Percentiles rank a stretch among this genome's conserved stretches.
phyloP scores from a whole-genome alignment of 2,113 vertebrate genomes.

The Neogobius melanostomus region DNA sequence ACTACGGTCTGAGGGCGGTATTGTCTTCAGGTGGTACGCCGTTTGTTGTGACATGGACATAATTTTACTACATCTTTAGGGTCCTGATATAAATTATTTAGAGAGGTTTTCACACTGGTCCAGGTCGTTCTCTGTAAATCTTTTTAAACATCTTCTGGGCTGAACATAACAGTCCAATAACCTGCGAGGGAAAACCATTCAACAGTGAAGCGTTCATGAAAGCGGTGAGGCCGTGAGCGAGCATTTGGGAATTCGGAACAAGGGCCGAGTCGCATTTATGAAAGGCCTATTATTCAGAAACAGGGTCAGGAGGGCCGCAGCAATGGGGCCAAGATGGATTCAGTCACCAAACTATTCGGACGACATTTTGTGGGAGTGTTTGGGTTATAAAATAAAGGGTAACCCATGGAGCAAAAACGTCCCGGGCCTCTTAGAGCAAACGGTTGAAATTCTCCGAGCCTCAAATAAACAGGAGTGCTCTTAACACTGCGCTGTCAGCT shows the following conservation, averaged over 20 bases:
- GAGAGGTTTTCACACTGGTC: neutral
- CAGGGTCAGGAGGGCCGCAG: slow-evolving; percentile 45
- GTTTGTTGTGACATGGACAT: too few relatives aligned
- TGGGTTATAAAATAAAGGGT: slow-evolving; percentile 1
- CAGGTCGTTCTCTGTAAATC: neutral
- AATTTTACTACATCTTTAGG: too few relatives aligned
- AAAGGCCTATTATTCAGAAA: slow-evolving; percentile 57
- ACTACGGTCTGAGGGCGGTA: too few relatives aligned
- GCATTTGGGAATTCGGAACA: slow-evolving; percentile 24
- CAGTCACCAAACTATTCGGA: neutral
- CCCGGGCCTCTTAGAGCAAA: slow-evolving; percentile 41
- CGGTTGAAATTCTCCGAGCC: slow-evolving; percentile 24
- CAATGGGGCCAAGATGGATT: slow-evolving; percentile 26
- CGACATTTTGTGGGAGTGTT: neutral
- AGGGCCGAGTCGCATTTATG: slow-evolving; percentile 33
- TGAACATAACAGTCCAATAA: slow-evolving; percentile 13
- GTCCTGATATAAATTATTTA: too few relatives aligned
- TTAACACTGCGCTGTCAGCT: slow-evolving; percentile 3
- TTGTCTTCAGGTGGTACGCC: too few relatives aligned
- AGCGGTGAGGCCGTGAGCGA: slow-evolving; percentile 28
- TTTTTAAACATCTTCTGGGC: neutral
- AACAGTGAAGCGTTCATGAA: slow-evolving; percentile 18
- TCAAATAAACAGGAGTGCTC: slow-evolving; percentile 33
- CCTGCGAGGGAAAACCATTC: slow-evolving; percentile 8
- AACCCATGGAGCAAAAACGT: slow-evolving; percentile 1